Conservation (phyloP, 2,888 invertebrate genomes). For the Pristionchus maxplancki region DNA sequence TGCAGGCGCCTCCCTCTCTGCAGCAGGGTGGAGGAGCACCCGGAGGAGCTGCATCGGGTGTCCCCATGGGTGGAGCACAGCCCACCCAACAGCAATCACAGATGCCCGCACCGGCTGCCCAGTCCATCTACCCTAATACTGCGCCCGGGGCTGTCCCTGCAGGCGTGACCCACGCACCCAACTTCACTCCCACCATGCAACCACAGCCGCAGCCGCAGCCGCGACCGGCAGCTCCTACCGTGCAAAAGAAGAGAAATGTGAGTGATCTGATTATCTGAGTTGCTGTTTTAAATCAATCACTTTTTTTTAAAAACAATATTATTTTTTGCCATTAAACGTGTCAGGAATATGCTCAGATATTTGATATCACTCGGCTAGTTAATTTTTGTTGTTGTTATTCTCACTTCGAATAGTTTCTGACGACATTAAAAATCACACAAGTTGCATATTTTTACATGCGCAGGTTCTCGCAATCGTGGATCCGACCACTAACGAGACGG, state of each 20-base stretch:
- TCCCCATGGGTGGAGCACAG: not conserved
- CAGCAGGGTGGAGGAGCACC: not conserved
- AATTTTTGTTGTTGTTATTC: no score
- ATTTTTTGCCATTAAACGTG: no score
- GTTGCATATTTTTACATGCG: no score
- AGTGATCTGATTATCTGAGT: not conserved
- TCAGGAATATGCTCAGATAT: no score
- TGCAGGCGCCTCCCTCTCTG: not conserved
- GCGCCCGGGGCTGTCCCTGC: not conserved
- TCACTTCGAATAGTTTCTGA: no score
- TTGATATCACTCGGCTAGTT: no score
- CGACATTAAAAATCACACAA: no score
- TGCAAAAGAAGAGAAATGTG: not conserved
- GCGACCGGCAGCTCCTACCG: not conserved
- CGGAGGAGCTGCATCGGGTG: not conserved
- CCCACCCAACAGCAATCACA: not conserved
- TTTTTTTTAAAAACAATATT: not conserved
- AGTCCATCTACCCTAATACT: not conserved
- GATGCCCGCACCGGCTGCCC: not conserved
- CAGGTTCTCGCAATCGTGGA: slow-evolving; percentile 38
- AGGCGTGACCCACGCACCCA: no score
- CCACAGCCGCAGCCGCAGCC: not conserved
- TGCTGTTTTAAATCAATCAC: not conserved
- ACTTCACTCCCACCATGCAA: not conserved
- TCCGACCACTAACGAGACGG: not conserved